Base-by-base conservation (phyloP, 2,113 vertebrate species). In the Equus quagga region DNA sequence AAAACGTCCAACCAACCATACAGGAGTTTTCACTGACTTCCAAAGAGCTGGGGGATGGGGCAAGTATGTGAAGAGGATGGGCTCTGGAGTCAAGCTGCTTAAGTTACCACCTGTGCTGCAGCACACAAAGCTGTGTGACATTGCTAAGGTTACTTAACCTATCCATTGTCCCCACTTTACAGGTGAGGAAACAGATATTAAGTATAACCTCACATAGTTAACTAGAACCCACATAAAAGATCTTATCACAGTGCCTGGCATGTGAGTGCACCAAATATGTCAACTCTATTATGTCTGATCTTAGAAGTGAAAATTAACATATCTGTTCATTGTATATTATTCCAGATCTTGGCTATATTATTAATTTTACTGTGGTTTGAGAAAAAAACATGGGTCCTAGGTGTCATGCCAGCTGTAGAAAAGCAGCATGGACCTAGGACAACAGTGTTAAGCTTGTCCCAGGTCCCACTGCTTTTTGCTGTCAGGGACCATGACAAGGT, bases 281-380 rank as follows among this genome's bases (percentile, higher is more conserved):
- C 90, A 60, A 31, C 17, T 70, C 14, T 86, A 73, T 60, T 75
- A 69, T 36, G 13, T 65, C 64, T 89, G 33, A 75, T 75, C 58
- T 69, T 81, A 26, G 17, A 75, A 79, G 83, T 72, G 23, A 89
- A 95, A 95, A 15, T 15, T 87, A 3, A 36, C 44, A 24, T 86
- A 24, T 46, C 78, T 81, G 10, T 46, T 58, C 56, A 24, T 36
- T 81, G 21, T 58, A 6, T 36, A 28, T 84, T 69, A 56, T 84
- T 85, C 65, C 28, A 85, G 23, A 89, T 44, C 49, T 19, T 75
- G 58, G 75, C 31, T n/a, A 64, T 75, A 26, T 51, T 67, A 33
- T 89, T 80, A 54, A 65, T 60, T 84, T 67, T 75, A 76, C 26
- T 28, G 4, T 72, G 33, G 36, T 60, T n/a, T 95, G 54, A 64